phyloP scores from a whole-genome alignment of 2,797 vertebrate genomes.

The Cacajao melanocephalus region DNA sequence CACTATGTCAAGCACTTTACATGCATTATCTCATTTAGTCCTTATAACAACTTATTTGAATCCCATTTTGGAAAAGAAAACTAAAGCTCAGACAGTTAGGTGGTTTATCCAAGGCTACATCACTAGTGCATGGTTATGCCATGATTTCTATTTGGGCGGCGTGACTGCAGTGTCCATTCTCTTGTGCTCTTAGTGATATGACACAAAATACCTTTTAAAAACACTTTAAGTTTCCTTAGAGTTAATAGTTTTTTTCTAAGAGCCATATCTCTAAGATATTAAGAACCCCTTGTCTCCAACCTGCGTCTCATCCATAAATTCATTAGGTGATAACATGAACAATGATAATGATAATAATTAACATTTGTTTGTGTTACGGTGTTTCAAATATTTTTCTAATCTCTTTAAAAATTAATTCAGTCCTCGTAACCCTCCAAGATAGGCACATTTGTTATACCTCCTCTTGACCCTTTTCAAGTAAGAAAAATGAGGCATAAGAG shows the following conservation, averaged over 20 bases:
- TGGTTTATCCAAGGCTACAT: neutral
- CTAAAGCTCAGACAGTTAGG: neutral
- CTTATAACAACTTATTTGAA: neutral
- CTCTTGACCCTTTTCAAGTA: neutral
- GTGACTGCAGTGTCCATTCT: neutral
- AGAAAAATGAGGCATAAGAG: neutral
- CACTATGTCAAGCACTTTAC: neutral
- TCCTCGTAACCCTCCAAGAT: neutral
- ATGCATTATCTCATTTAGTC: neutral
- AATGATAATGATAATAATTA: neutral
- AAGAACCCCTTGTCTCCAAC: neutral
- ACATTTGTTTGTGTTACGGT: neutral
- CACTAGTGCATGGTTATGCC: neutral
- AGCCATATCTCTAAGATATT: neutral
- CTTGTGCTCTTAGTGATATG: neutral
- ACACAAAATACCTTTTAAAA: neutral
- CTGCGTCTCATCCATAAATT: neutral
- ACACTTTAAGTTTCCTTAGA: neutral
- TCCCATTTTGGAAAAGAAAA: neutral
- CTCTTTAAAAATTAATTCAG: neutral
- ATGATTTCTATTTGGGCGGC: neutral
- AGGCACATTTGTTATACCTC: neutral
- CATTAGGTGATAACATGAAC: neutral
- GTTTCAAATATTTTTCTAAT: conserved; percentile 16
- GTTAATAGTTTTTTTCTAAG: neutral